Evolutionary conservation across 2,888 invertebrate genomes (phyloP).

Genomic region (Brachyptera putata): DNA sequence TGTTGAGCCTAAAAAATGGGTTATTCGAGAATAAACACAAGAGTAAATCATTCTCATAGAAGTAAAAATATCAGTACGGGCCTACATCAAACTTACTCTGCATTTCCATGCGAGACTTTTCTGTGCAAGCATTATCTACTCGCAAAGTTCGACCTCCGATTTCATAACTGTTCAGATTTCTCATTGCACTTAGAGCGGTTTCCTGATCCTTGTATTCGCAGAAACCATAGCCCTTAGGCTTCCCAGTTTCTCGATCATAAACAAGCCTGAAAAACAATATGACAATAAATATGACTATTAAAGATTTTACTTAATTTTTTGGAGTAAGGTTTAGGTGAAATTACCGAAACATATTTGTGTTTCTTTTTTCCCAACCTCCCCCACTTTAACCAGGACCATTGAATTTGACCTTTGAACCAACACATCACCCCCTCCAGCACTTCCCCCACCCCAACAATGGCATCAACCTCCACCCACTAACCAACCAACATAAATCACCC

Average conservation of each 20-base stretch:
- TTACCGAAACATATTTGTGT: too few species aligned
- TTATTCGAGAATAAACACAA: too few species aligned
- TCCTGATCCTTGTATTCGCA: conserved; percentile 98
- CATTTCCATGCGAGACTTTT: conserved; percentile 93
- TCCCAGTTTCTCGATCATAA: conserved; percentile 97
- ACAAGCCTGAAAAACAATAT: conserved; percentile 84
- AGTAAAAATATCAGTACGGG: neutral
- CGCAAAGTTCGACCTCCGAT: conserved; percentile 92
- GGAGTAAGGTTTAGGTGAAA: too few species aligned
- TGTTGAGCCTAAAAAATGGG: too few species aligned
- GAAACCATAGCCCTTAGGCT: conserved; percentile 99
- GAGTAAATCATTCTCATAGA: neutral
- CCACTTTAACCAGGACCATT: too few species aligned
- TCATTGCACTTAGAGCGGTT: conserved; percentile 96
- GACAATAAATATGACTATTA: too few species aligned
- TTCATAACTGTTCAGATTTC: conserved; percentile 95
- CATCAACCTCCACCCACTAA: too few species aligned
- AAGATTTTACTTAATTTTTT: conserved; percentile 10
- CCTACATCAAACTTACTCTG: conserved; percentile 76
- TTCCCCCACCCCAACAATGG: too few species aligned
- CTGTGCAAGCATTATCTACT: conserved; percentile 96
- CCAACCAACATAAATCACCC: neutral
- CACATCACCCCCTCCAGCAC: too few species aligned
- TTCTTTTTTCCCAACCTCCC: too few species aligned
- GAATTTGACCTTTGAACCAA: too few species aligned